Conservation (phyloP, 2,113 vertebrate species). For the Brienomyrus brachyistius region DNA sequence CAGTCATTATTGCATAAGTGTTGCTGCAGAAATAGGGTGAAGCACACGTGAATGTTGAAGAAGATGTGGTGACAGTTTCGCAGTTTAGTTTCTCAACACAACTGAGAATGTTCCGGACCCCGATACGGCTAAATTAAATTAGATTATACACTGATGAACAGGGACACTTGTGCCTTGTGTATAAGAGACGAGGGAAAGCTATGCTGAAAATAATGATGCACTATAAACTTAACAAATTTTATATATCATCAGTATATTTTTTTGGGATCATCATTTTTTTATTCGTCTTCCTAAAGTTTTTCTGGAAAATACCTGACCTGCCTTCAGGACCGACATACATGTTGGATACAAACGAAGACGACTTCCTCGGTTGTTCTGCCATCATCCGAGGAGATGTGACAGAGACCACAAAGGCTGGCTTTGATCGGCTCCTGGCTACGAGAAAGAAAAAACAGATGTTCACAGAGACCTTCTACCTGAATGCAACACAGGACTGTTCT, state of each 20-base stretch:
- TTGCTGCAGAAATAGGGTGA: no score
- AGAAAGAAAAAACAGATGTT: slow-evolving; percentile 21
- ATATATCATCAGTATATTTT: neutral
- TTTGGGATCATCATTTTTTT: neutral
- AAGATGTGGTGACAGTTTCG: no score
- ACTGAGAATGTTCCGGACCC: no score
- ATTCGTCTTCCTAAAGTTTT: neutral
- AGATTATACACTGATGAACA: no score
- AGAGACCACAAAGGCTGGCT: slow-evolving; percentile 25
- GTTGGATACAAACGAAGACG: slow-evolving; percentile 27
- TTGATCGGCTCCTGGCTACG: slow-evolving; percentile 47
- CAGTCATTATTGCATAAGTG: no score
- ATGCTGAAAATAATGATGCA: neutral
- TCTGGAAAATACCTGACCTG: neutral
- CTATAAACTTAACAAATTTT: neutral
- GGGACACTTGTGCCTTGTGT: neutral
- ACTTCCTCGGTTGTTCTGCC: slow-evolving; percentile 56
- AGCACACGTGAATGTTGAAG: no score
- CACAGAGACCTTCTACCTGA: slow-evolving; percentile 57
- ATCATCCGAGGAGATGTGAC: slow-evolving; percentile 56
- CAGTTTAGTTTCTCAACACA: no score
- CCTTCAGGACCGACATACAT: slow-evolving; percentile 12
- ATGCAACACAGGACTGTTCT: slow-evolving; percentile 65
- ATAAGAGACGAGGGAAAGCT: neutral
- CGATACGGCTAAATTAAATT: no score